phyloP scores from a whole-genome alignment of 2,797 vertebrate species.

The Gephyroberyx darwinii region DNA sequence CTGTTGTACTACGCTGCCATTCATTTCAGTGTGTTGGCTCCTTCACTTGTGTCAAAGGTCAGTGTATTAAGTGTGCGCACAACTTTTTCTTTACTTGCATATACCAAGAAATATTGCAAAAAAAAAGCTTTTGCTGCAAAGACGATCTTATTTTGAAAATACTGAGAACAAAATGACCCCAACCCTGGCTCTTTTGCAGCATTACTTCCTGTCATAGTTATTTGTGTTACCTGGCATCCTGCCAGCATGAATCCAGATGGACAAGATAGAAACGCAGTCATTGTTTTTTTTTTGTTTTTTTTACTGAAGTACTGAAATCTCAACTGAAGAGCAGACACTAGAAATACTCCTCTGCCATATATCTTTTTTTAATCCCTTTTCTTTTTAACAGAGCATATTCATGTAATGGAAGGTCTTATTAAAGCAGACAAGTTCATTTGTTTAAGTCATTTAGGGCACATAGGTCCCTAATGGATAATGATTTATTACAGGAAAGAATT shows the following conservation, averaged over 20 bases:
- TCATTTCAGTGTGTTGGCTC: background rate
- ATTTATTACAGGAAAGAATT: conserved; percentile 84
- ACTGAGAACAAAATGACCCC: too few species aligned
- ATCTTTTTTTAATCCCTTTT: conserved; percentile 36
- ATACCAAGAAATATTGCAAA: too few species aligned
- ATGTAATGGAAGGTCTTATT: conserved; percentile 83
- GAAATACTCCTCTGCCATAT: background rate
- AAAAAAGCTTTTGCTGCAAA: too few species aligned
- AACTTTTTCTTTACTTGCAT: background rate
- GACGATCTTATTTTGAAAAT: too few species aligned
- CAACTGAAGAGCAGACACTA: background rate
- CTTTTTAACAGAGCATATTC: conserved; percentile 64
- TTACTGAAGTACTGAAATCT: too few species aligned
- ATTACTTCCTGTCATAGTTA: too few species aligned
- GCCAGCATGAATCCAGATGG: too few species aligned
- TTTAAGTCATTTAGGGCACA: conserved; percentile 83
- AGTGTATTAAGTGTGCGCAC: too few species aligned
- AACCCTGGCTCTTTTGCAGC: too few species aligned
- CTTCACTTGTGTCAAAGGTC: background rate
- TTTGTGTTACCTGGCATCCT: too few species aligned
- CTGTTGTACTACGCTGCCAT: background rate
- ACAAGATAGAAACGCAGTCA: too few species aligned
- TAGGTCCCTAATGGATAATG: conserved; percentile 81
- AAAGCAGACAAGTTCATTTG: conserved; percentile 86
- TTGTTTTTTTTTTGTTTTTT: background rate